Conservation (phyloP, 2,797 vertebrate genomes). For the Schizopygopsis pylzovi region DNA sequence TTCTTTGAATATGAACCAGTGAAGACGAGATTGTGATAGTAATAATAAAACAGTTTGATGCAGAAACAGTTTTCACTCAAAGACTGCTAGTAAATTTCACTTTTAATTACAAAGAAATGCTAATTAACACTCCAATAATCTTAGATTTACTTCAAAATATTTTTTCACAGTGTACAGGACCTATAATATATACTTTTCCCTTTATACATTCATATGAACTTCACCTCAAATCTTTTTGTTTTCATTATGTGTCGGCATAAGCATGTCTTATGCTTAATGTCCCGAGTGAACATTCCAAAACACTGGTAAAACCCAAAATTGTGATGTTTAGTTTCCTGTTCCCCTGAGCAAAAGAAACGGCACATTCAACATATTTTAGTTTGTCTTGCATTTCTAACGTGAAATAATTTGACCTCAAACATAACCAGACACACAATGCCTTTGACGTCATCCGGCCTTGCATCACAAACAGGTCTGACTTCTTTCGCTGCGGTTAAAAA, state of each 20-base stretch:
- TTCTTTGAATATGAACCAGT: background rate
- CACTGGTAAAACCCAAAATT: background rate
- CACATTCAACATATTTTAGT: constrained; percentile 48
- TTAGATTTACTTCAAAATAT: background rate
- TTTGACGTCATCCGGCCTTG: background rate
- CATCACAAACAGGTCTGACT: constrained; percentile 57
- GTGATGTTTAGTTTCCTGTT: background rate
- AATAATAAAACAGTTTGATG: background rate
- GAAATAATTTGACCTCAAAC: constrained; percentile 27
- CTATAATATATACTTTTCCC: background rate
- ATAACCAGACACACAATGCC: constrained; percentile 41
- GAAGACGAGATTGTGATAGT: background rate
- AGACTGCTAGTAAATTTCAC: background rate
- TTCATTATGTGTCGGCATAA: background rate
- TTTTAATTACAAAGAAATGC: background rate
- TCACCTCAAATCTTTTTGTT: background rate
- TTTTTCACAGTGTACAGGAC: background rate
- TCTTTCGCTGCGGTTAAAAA: constrained; percentile 13
- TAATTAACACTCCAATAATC: background rate
- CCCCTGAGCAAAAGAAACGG: constrained; percentile 21
- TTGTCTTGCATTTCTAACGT: constrained; percentile 13
- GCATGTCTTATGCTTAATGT: background rate
- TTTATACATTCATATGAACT: background rate
- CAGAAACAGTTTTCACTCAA: background rate
- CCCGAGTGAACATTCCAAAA: background rate